Evolutionary conservation across 2,113 vertebrate species (phyloP).

Genomic region (Chlorodrepanis virens): DNA sequence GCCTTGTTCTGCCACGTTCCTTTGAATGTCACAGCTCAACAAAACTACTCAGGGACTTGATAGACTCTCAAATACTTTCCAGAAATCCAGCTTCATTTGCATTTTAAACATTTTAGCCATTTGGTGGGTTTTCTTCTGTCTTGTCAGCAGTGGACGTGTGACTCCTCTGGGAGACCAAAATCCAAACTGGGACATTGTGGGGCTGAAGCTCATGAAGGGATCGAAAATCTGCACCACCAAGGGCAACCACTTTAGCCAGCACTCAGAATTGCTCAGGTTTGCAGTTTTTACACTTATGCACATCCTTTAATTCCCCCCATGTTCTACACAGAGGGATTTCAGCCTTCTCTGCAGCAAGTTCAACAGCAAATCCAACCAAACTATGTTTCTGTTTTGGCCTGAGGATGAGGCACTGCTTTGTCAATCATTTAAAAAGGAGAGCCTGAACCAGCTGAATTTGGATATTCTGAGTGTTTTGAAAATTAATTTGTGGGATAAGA

Average conservation of each 20-base stretch:
- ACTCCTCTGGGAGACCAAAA: not conserved
- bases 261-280: not conserved
- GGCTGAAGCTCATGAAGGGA: not conserved
- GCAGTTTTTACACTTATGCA: accelerated
- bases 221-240: not conserved
- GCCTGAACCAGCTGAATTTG: not conserved
- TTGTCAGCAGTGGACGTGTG: accelerated
- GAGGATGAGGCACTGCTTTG: not conserved
- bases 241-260: not conserved
- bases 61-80: not conserved
- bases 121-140: not conserved
- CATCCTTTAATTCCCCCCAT: not conserved
- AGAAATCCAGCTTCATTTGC: not conserved
- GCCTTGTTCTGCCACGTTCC: not conserved
- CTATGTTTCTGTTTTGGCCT: accelerated
- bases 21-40: not conserved
- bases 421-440: not conserved
- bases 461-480: not conserved
- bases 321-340: not conserved
- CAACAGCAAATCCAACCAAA: not conserved
- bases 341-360: not conserved
- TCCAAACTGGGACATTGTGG: accelerated
- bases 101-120: not conserved
- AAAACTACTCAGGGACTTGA: not conserved
- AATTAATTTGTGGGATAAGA: not conserved